These are phyloP conservation scores for Aldabrachelys gigantea DNA, from an alignment of 2,113 vertebrate species.

Conservation along the genomic window DNA sequence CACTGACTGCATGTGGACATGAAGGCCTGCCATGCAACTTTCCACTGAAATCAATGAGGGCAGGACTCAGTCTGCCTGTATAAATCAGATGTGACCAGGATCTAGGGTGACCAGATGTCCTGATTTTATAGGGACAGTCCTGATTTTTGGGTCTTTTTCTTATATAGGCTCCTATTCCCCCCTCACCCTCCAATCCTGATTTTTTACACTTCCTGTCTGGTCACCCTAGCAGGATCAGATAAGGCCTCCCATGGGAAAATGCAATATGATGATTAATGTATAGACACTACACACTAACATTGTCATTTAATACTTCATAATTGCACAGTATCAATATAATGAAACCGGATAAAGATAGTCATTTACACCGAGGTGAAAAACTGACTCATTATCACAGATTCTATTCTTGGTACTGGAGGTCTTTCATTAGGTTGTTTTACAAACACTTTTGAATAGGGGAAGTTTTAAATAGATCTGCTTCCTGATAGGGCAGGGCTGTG, in stretches of 20 bases:
- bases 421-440: not conserved
- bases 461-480: not conserved
- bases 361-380: not conserved
- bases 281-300: not conserved
- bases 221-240: not conserved
- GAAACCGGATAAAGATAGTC: not conserved
- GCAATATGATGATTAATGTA: not conserved
- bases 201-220: too few species aligned
- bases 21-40: not conserved
- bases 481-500: not conserved
- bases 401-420: not conserved
- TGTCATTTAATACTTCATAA: not conserved
- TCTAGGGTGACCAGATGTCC: too few species aligned
- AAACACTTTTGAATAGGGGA: not conserved
- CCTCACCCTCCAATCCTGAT: too few species aligned
- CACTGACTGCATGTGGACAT: fast-evolving
- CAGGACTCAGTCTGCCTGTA: not conserved
- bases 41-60: not conserved
- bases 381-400: not conserved
- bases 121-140: too few species aligned
- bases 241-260: not conserved
- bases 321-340: not conserved
- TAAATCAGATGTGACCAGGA: not conserved
- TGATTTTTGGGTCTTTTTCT: too few species aligned
- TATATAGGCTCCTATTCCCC: too few species aligned